Evolutionary conservation across 2,888 invertebrate species (phyloP).

Genomic region (Lasioglossum marginatum): DNA sequence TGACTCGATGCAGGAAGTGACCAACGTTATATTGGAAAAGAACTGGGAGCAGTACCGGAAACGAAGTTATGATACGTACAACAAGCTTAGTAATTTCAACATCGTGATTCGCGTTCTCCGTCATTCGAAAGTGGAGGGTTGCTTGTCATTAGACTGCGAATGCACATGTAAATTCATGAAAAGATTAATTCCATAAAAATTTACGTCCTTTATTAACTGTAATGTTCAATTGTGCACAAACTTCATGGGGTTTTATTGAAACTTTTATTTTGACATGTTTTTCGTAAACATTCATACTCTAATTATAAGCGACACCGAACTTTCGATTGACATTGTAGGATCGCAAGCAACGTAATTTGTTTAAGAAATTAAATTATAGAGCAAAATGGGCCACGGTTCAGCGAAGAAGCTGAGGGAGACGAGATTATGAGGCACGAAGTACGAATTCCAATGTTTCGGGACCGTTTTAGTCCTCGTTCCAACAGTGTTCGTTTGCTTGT

Average conservation of each 20-base stretch:
- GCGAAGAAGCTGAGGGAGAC: rapidly evolving
- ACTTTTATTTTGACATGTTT: too few species aligned
- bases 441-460: not conserved
- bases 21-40: slow-evolving; percentile 69
- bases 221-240: not conserved
- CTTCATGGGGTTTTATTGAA: not conserved
- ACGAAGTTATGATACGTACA: slow-evolving; percentile 45
- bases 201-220: not conserved
- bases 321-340: not conserved
- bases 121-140: not conserved
- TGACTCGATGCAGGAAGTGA: slow-evolving; percentile 70
- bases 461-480: not conserved
- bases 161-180: not conserved
- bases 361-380: not conserved
- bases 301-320: not conserved
- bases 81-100: slow-evolving; percentile 42
- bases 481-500: not conserved
- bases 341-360: not conserved
- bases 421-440: not conserved
- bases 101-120: not conserved
- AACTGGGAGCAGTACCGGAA: slow-evolving; percentile 75
- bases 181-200: not conserved
- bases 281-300: not conserved
- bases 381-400: slow-evolving; percentile 7
- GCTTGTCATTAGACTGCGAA: slow-evolving; percentile 6